Base-by-base conservation (phyloP, 92 coral and sea anemone species). In the Porites divaricata region DNA sequence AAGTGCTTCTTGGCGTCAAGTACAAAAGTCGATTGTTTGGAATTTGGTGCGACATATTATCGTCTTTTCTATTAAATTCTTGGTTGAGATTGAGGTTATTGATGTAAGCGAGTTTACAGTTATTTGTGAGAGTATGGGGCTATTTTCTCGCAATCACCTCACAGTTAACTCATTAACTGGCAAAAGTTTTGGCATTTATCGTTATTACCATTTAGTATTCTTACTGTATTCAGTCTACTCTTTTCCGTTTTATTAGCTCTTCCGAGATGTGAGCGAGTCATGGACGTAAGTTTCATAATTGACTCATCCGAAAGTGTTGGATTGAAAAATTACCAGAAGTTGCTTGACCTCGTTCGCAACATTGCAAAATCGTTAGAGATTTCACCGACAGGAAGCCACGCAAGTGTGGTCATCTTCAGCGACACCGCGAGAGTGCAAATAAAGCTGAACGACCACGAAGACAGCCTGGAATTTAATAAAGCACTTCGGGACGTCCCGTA, bases 231-330 rank as follows among this genome's bases (percentile, higher is more conserved):
- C 15, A 50, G 9, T 17, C 17, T 1, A 71, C 45, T 61, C 13
- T 49, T 72, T 19, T 11, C 41, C 20, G 58, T 25, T 41, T 71
- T 53, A 24, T 61, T 88, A 92, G 95, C 75, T 10, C 54, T 88
- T 26, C 80, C 86, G 2, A 79, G 80, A 67, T 92, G 95, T 74
- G 83, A 66, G 50, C 88, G 70, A 14, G 81, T 75, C 2, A 80
- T 88, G 78, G 94, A 93, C 67, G 74, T 93, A 9, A 89, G 90
- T 25, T 90, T 93, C 64, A 85, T 93, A 53, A 63, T 93, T 28
- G 96, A 93, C 68, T 90, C 96, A 1, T 93, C 96, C 21, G 88
- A 81, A 65, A 90, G 89, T 69, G 85, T 88, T 20, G 89, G 90
- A n/a, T 73, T 73, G n/a, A 69, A 26, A 14, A 88, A 90, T 48